Evolutionary conservation across 2,113 vertebrate species (phyloP), one percentile per base, ranked within the genome.

Genomic region (Brachionichthys hirsutus): DNA sequence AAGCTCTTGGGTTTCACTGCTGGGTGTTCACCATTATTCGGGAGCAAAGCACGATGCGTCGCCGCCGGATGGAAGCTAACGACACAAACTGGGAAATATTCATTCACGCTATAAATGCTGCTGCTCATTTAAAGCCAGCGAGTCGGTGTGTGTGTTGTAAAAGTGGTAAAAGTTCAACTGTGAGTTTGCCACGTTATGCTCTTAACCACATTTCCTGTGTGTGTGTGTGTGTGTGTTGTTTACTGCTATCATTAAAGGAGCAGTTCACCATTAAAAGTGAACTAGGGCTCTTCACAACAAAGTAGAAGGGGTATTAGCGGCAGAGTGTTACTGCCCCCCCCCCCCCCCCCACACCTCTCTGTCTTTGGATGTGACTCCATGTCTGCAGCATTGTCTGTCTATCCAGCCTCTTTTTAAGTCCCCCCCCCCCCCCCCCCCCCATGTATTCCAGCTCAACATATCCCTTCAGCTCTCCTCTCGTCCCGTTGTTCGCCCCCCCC

Each of bases 191-290:
- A 53, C 47, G 30, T 81, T 71, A 63, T 78, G 71, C n/a, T n/a
- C n/a, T n/a, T n/a, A n/a, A n/a, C n/a, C n/a, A n/a, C n/a, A n/a
- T n/a, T n/a, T n/a, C n/a, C n/a, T 54, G 49, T 53, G 24, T 52
- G 47, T 51, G 63, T 67, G 56, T 53, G 35, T 50, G 34, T 2
- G 24, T 38, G 58, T 20, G 24, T 6, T 77, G 48, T 85, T 87
- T 84, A 84, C 81, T 75, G 80, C 80, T 73, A 50, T 80, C 77
- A 81, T 85, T 85, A 88, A 84, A 85, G 75, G 77, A 75, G 54
- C 58, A 80, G 70, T 84, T 83, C 67, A 53, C 75, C 79, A 80
- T 81, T 86, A 82, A 78, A 83, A 82, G 77, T 67, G 67, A 77
- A 78, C 78, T 78, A 65, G 75, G 61, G 73, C 53, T 80, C 70